phyloP scores from a whole-genome alignment of 2,797 vertebrate genomes.

The Distichodus sexfasciatus region DNA sequence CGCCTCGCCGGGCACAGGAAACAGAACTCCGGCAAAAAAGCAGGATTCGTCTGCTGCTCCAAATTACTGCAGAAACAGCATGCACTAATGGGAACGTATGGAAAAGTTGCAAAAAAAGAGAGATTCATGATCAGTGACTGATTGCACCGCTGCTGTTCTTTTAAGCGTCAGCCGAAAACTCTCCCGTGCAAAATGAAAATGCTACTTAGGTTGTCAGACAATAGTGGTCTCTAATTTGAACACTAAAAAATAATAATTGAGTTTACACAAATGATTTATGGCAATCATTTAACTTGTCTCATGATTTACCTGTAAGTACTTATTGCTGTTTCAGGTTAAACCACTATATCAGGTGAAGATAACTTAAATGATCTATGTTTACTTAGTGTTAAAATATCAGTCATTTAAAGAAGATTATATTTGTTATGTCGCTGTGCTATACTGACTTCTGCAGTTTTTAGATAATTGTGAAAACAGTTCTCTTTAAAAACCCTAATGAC shows the following conservation, averaged over 20 bases:
- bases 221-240: neutral
- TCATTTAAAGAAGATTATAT: no score
- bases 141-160: conserved; percentile 27
- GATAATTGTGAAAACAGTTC: neutral
- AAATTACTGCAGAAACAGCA: conserved; percentile 33
- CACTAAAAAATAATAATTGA: conserved; percentile 6
- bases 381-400: no score
- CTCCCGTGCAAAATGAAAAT: conserved; percentile 19
- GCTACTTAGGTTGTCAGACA: neutral
- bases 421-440: no score
- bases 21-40: conserved; percentile 61
- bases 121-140: conserved; percentile 29
- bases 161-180: conserved; percentile 24
- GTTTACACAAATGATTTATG: conserved; percentile 6
- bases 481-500: no score
- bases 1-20: conserved; percentile 44
- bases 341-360: neutral
- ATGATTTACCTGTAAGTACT: neutral
- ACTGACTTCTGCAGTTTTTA: neutral
- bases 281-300: neutral
- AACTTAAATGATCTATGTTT: no score
- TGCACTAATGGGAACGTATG: conserved; percentile 34
- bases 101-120: conserved; percentile 38
- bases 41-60: conserved; percentile 30
- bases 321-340: neutral